Evolutionary conservation across 2,113 vertebrate species (phyloP), one percentile per base, ranked within the genome.

Genomic region (Daphoenositta chrysoptera): DNA sequence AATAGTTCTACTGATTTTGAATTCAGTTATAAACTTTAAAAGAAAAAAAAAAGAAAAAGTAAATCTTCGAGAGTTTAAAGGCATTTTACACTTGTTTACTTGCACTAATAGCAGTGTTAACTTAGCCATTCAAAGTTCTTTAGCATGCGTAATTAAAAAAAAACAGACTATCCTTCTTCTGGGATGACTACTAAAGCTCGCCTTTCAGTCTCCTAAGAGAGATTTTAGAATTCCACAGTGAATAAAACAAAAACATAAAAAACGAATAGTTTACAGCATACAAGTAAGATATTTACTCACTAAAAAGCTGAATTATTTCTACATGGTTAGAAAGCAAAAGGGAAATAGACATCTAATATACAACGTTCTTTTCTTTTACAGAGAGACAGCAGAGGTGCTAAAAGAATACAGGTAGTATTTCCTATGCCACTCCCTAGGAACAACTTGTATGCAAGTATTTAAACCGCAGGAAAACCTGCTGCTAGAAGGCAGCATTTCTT

Each of bases 231-330:
- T 73, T 83, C 73, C 20, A 37, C 10, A 70, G 2, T 56, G 15
- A 92, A 64, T 31, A 72, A 93, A 77, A 27, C 4, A 71, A 61
- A 68, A 45, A 6, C 14, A 44, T 78, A 2, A 35, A 56, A 82
- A 31, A 5, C 0, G 47, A 69, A 53, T 3, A 24, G 4, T n/a
- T 48, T 39, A 56, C 54, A 48, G 11, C 4, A 3, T 19, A 37
- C 6, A 81, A 47, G 21, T 13, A 50, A 23, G 20, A 11, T 11
- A 75, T 88, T 87, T 45, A 80, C 35, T 42, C 65, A 40, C 10
- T 24, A 13, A 71, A 61, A 1, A 77, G 21, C 14, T 23, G 15
- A 82, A 9, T 64, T 64, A 81, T 51, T 81, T 78, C 61, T 33
- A 78, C 26, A 27, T 2, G 5, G 37, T 40, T 65, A 76, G 31